phyloP scores from a whole-genome alignment of 1,140 invertebrate genomes.

The Microplitis mediator region DNA sequence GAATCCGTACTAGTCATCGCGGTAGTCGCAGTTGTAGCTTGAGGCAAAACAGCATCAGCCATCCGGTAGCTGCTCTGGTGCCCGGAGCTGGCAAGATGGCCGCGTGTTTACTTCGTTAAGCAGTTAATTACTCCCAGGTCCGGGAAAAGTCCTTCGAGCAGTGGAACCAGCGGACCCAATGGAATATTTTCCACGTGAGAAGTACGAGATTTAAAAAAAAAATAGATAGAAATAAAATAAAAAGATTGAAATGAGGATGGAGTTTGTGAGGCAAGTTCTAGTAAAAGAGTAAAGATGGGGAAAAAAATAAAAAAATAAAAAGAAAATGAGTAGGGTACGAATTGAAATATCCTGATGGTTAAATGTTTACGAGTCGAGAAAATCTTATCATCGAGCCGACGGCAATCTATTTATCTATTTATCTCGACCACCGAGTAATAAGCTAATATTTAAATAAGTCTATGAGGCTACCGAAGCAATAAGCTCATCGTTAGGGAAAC shows the following conservation, averaged over 20 bases:
- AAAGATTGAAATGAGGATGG: too few species aligned
- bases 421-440: conserved; percentile 50
- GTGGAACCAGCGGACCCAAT: neutral
- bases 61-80: conserved; percentile 27
- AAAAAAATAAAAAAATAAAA: too few species aligned
- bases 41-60: conserved; percentile 19
- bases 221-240: neutral
- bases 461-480: conserved; percentile 24
- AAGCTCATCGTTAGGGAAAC: neutral
- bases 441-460: conserved; percentile 57
- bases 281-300: too few species aligned
- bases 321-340: neutral
- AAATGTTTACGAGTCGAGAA: conserved; percentile 17
- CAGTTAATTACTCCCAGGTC: conserved; percentile 61
- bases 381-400: conserved; percentile 53
- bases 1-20: conserved; percentile 11
- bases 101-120: conserved; percentile 63
- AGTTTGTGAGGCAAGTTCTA: too few species aligned
- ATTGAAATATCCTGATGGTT: neutral
- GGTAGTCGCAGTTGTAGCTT: conserved; percentile 17
- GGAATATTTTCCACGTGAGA: neutral
- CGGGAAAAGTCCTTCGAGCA: conserved; percentile 33
- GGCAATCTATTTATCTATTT: conserved; percentile 60
- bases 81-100: conserved; percentile 55
- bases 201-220: neutral